phyloP scores from a whole-genome alignment of 2,113 vertebrate species.

The Saguinus midas region DNA sequence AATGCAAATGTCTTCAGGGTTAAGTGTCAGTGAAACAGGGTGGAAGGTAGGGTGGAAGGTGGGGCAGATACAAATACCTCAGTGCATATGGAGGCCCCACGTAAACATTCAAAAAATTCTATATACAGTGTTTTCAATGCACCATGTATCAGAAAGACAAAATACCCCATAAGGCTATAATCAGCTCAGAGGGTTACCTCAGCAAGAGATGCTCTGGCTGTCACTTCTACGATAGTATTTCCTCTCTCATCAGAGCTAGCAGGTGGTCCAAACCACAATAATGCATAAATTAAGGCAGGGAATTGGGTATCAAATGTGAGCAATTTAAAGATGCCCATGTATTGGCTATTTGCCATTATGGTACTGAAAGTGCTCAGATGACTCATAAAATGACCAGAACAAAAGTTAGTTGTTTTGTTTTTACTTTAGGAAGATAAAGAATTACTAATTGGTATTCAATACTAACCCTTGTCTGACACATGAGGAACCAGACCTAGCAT shows the following conservation, averaged over 20 bases:
- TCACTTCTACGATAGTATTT: neutral
- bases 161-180: neutral
- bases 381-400: neutral
- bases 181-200: neutral
- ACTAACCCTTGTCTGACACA: neutral
- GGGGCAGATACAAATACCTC: neutral
- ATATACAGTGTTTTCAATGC: neutral
- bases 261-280: neutral
- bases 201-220: neutral
- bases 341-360: neutral
- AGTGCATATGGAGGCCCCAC: too few species aligned
- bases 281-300: neutral
- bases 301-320: neutral
- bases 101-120: neutral
- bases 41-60: too few species aligned
- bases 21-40: neutral
- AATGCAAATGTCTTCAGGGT: neutral
- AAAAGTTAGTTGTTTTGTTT: neutral
- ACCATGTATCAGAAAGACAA: too few species aligned
- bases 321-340: neutral
- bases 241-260: neutral
- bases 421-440: neutral
- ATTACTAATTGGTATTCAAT: neutral
- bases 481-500: neutral
- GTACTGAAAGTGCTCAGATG: neutral